Evolutionary conservation across 2,113 vertebrate species (phyloP), one percentile per base, ranked within the genome.

Genomic region (Nibea coibor): DNA sequence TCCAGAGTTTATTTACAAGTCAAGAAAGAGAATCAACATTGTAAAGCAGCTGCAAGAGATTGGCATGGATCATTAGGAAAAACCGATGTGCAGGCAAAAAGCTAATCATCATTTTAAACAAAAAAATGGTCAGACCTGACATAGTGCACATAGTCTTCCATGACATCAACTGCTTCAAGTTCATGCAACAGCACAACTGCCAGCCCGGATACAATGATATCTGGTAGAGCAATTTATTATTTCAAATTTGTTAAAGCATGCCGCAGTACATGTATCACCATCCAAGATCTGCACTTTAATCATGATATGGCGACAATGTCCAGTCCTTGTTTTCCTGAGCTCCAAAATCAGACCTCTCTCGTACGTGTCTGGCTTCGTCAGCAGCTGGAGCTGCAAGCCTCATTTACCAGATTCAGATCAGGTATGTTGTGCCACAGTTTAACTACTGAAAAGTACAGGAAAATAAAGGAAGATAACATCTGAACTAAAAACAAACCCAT

Each of bases 321-420:
- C 77, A 80, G 54, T 62, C 39, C 39, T 68, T 70, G 51, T 84
- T 81, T 75, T 87, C 76, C 53, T 50, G 19, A 56, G 39, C 77
- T 85, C 28, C 68, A 58, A 54, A 63, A 66, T 43, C 78, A 74
- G 82, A 77, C 82, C 53, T 74, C 77, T 78, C 75, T 72, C 24
- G 75, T 88, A 51, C 67, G 71, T 82, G 88, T 81, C 83, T 87
- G 76, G 75, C 87, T 72, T 80, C 14, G 65, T 90, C 89, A 92
- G 89, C 92, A 91, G 88, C 90, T 93, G 91, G 88, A 89, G 86
- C 80, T 88, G 65, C 84, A 91, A 88, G 93, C 87, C 90, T 90
- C 93, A 93, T 94, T 94, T 91, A 88, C 67, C 72, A 93, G 93
- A 94, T 93, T 91, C 84, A 87, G 63, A 94, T 93, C 93, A 90